Percentiles rank a stretch among this genome's conserved stretches.
Evolutionary conservation across 2,113 vertebrate species (phyloP).

Genomic region (Pachycephala philippinensis): DNA sequence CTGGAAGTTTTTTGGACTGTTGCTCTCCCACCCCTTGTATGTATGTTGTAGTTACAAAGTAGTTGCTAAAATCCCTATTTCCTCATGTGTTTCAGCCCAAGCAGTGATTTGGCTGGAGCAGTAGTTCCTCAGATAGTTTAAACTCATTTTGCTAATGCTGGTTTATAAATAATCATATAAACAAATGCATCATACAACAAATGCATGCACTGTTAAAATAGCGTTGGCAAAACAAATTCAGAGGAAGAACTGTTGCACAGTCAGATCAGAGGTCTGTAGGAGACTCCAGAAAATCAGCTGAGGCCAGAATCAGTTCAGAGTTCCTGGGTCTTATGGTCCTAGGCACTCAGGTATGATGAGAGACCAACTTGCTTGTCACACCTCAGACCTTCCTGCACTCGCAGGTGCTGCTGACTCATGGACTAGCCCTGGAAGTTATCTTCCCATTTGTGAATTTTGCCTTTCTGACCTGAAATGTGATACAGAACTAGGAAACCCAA

Average conservation of each 20-base stretch:
- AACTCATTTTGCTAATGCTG: neutral
- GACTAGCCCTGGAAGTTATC: neutral
- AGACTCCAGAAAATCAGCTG: neutral
- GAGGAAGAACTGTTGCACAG: neutral
- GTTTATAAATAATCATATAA: neutral
- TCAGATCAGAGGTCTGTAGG: neutral
- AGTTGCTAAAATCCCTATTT: neutral
- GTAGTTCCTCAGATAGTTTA: neutral
- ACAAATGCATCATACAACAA: neutral
- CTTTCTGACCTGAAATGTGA: neutral
- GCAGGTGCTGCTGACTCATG: neutral
- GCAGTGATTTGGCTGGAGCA: neutral
- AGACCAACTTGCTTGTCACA: fast-evolving
- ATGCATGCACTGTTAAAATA: neutral
- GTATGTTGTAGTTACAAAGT: neutral
- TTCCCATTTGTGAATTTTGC: neutral
- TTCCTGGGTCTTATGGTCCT: neutral
- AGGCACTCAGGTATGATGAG: neutral
- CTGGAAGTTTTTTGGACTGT: neutral
- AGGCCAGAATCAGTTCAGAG: neutral
- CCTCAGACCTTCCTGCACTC: neutral
- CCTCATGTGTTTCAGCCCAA: neutral
- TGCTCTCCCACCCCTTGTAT: neutral
- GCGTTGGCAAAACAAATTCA: neutral
- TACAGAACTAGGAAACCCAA: neutral